Base-by-base conservation (phyloP, 1,140 invertebrate genomes). In the Orussus abietinus region DNA sequence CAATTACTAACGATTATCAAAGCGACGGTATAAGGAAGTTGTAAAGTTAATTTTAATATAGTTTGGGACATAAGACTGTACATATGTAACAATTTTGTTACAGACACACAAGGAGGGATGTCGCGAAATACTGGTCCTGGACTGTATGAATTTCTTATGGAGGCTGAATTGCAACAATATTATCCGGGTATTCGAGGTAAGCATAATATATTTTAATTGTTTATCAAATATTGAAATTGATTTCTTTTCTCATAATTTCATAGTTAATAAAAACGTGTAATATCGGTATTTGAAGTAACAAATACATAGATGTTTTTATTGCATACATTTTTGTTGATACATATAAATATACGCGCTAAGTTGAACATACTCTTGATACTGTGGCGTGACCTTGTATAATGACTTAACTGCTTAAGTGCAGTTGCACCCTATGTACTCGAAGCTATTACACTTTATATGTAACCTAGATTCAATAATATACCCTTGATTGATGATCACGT, bases 151-250 rank as follows among this genome's bases (percentile, higher is more conserved):
- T 93, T 95, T 69, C 80, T 95, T 38, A 81, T 87, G 60, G 91
- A 94, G 71, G 89, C 91, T 17, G 88, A 94, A 66, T 76, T 95
- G 10, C 85, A 90, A 52, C 89, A 94, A 56, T 95, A 94, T 75
- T 92, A 91, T 75, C 77, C 76, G 38, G 75, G 76, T 2, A 75
- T 88, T 39, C 79, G 78, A 63, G 81, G 82, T 69, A 75, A 76
- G 42, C 60, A 85, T 21, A 7, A 11, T 28, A 13, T 20, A 20
- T 47, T 34, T 12, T 34, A 28, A 10, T 31, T 5, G 25, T n/a
- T n/a, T n/a, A n/a, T n/a, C n/a, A 38, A 28, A 12, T 1, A 7
- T 21, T 1, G 1, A 82, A 63, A 74, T 21, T 22, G 10, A 19
- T 37, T 37, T 37, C 21, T 15, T 21, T 30, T 15, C 10, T 15